phyloP scores from a whole-genome alignment of 2,113 vertebrate species.

The Paramisgurnus dabryanus region DNA sequence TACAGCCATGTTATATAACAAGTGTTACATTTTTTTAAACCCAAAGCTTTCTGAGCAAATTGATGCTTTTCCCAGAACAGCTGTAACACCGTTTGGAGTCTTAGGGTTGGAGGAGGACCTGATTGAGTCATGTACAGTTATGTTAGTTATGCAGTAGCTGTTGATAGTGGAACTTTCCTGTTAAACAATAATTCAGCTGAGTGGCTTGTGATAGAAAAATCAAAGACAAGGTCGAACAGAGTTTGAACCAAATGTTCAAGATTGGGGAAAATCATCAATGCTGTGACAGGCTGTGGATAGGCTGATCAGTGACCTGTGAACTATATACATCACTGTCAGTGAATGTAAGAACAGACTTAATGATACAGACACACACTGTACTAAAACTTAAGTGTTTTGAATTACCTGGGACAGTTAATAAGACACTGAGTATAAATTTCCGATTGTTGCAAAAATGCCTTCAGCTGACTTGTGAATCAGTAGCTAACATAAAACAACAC shows the following conservation, averaged over 20 bases:
- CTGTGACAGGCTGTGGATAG: neutral
- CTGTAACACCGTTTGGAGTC: neutral
- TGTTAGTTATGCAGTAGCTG: slow-evolving; percentile 39
- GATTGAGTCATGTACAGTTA: neutral
- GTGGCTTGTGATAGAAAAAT: slow-evolving; percentile 37
- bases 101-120: neutral
- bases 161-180: slow-evolving; percentile 55
- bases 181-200: slow-evolving; percentile 46
- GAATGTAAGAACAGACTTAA: slow-evolving; percentile 15
- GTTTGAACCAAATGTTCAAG: neutral
- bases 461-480: slow-evolving; percentile 66
- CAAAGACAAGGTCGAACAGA: slow-evolving; percentile 53
- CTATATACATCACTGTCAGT: neutral
- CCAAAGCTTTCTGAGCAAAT: neutral
- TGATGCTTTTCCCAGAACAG: neutral
- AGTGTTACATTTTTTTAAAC: neutral
- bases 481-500: slow-evolving; percentile 60
- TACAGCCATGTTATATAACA: no score
- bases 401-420: slow-evolving; percentile 59
- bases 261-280: neutral
- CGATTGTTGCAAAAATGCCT: slow-evolving; percentile 34
- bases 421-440: slow-evolving; percentile 53
- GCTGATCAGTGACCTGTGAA: neutral
- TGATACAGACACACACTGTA: slow-evolving; percentile 13
- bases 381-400: neutral